Evolutionary conservation across 2,888 invertebrate species (phyloP).

Genomic region (Agonopterix arenella): DNA sequence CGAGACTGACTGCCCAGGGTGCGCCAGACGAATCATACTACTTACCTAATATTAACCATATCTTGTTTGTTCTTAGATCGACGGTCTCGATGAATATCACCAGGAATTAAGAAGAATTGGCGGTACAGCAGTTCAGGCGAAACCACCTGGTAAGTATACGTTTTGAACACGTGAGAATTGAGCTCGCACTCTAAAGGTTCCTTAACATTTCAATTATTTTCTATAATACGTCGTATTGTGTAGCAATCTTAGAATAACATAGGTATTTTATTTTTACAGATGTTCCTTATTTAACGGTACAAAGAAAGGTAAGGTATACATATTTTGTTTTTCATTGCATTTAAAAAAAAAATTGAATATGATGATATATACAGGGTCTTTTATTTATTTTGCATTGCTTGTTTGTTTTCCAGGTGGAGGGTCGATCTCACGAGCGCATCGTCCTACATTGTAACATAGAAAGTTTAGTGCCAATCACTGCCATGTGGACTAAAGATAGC

Average conservation of each 20-base stretch:
- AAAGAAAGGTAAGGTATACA: conserved; percentile 32
- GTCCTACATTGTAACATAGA: conserved; percentile 77
- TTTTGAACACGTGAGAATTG: background rate
- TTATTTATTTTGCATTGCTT: background rate
- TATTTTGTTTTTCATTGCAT: no score
- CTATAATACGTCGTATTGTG: background rate
- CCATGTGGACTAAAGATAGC: conserved; percentile 68
- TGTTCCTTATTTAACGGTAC: conserved; percentile 70
- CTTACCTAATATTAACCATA: no score
- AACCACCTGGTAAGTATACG: conserved; percentile 62
- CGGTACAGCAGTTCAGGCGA: conserved; percentile 80
- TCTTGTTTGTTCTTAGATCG: conserved; percentile 59
- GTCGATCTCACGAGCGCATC: conserved; percentile 61
- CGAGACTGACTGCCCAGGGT: no score
- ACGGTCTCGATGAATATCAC: conserved; percentile 78
- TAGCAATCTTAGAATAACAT: background rate
- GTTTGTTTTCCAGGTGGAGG: conserved; percentile 34
- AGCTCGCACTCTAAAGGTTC: no score
- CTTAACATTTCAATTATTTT: no score
- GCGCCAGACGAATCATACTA: no score
- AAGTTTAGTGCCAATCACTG: conserved; percentile 78
- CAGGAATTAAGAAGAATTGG: conserved; percentile 79
- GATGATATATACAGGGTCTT: background rate
- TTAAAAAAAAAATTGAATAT: no score
- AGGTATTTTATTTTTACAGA: conserved; percentile 40